Evolutionary conservation across 2,888 invertebrate genomes (phyloP), one percentile per base, ranked within the genome.

Genomic region (Hemithea aestivaria): DNA sequence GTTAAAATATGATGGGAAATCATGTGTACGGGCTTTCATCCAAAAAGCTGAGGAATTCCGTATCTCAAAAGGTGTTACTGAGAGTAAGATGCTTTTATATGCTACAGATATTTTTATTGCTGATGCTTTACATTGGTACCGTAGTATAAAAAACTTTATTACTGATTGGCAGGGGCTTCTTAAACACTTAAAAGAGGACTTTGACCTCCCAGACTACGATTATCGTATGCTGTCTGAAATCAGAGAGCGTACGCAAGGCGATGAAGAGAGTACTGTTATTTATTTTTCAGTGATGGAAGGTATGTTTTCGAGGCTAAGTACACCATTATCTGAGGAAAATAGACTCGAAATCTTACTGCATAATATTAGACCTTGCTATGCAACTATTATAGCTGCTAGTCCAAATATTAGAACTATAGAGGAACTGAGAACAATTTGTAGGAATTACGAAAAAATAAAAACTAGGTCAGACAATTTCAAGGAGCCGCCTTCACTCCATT

Each of bases 271-370:
- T n/a, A 53, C 55, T 1, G 40, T 40, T 0, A 43, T 56, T 6
- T 56, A 54, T 10, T 5, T 56, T 0, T 35, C 57, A 0, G 54
- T 56, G 1, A 55, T 60, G 54, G 11, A 38, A 1, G 51, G 48
- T 5, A 38, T 53, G 45, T 56, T 57, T 25, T 47, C 51, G 0
- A 42, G 53, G 0, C 27, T 57, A 0, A 25, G 1, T 1, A 51
- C 45, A 25, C 20, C 37, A 1, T n/a, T 46, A 7, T 10, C 37
- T 1, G 54, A 59, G 11, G 32, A 41, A 0, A 49, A 49, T 0
- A 48, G 55, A 30, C 10, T 57, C 1, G 54, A 59, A 5, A 55
- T 59, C 1, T 1, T 59, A 0, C 4, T 54, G 0, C 53, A 53
- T 23, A 56, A 53, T 20, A 51, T 56, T 6, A 35, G 51, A 0